phyloP scores from a whole-genome alignment of 2,888 invertebrate genomes.

The Atethmia centrago region DNA sequence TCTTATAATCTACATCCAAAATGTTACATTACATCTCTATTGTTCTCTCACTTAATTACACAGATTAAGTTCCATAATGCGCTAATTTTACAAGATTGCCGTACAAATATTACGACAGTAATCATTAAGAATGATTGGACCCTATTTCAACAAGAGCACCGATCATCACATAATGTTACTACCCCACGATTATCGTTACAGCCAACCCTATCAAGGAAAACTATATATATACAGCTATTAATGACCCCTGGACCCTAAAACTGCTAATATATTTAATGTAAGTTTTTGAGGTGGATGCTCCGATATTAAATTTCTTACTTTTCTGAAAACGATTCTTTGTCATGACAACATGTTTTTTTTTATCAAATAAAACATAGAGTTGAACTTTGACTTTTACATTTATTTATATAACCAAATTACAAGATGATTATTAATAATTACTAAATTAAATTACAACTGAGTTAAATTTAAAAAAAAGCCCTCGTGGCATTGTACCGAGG shows the following conservation, averaged over 20 bases:
- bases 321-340: no score
- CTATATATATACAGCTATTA: conserved; percentile 29
- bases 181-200: conserved; percentile 32
- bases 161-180: conserved; percentile 27
- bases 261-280: not conserved
- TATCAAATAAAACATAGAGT: no score
- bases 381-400: not conserved
- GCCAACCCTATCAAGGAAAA: conserved; percentile 14
- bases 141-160: conserved; percentile 19
- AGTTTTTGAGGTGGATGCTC: not conserved
- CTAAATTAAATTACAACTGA: no score
- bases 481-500: no score
- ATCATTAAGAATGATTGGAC: conserved; percentile 22
- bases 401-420: no score
- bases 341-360: no score
- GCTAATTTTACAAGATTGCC: conserved; percentile 2
- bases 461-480: no score
- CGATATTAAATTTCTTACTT: no score
- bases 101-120: not conserved
- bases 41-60: not conserved
- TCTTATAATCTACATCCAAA: not conserved
- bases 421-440: no score
- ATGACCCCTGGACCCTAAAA: not conserved
- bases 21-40: not conserved
- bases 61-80: not conserved